A percentile compares a stretch with the other conserved stretches of the same genome.
These are phyloP conservation scores for Malurus elegans DNA, from an alignment of 2,113 vertebrate species.

Conservation along the genomic window DNA sequence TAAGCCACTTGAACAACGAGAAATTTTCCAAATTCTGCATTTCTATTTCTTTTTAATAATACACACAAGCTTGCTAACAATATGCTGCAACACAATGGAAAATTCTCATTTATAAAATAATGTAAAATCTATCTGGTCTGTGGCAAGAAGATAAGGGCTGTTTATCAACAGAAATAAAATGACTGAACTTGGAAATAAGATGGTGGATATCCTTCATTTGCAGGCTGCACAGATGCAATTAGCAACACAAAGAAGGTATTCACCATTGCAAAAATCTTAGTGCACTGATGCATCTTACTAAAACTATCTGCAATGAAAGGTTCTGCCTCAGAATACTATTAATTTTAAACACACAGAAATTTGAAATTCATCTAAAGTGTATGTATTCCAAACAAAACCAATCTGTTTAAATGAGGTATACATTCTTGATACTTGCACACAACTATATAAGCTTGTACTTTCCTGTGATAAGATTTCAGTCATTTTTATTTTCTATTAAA, in stretches of 20 bases:
- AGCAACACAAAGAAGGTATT: conserved; percentile 49
- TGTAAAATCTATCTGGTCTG: conserved; percentile 41
- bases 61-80: background rate
- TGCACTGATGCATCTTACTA: conserved; percentile 29
- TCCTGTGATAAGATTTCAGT: background rate
- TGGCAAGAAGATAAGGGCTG: conserved; percentile 44
- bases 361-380: background rate
- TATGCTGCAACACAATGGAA: conserved; percentile 1
- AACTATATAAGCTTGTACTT: background rate
- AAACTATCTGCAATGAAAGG: conserved; percentile 5
- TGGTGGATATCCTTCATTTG: conserved; percentile 20
- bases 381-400: background rate
- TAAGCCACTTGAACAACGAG: background rate
- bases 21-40: background rate
- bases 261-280: conserved; percentile 6
- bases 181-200: conserved; percentile 44
- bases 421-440: background rate
- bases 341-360: background rate
- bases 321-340: background rate
- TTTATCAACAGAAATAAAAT: conserved; percentile 48
- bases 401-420: background rate
- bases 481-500: conserved; percentile 43
- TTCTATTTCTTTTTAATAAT: conserved; percentile 17
- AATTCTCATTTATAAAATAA: conserved; percentile 9
- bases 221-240: conserved; percentile 54